These are phyloP conservation scores for Fulmarus glacialis DNA, from an alignment of 2,113 vertebrate genomes.

Conservation along the genomic window DNA sequence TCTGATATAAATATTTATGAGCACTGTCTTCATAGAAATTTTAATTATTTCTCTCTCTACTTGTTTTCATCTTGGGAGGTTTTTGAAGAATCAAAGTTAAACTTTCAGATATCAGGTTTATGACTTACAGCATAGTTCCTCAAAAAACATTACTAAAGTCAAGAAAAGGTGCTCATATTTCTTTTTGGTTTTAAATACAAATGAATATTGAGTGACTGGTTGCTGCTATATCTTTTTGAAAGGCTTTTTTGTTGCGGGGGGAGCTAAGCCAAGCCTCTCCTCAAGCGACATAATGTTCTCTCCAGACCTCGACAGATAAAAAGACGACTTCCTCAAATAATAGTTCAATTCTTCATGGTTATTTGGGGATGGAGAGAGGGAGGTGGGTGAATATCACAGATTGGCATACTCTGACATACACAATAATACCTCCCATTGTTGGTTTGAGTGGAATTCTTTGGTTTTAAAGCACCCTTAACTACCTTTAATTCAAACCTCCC, in stretches of 20 bases:
- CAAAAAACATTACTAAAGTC: background rate
- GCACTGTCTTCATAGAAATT: background rate
- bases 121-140: background rate
- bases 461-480: background rate
- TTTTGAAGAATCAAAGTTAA: background rate
- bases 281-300: background rate
- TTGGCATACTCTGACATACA: background rate
- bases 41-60: background rate
- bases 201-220: fast-evolving
- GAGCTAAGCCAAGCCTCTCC: background rate
- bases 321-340: background rate
- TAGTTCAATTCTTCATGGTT: background rate
- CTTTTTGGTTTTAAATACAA: background rate
- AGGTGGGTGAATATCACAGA: background rate
- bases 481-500: background rate
- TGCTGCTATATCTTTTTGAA: background rate
- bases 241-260: background rate
- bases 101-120: background rate
- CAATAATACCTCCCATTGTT: background rate
- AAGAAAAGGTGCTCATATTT: background rate
- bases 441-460: background rate
- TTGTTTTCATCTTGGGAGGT: background rate
- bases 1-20: background rate
- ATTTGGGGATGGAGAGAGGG: background rate
- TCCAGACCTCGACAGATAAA: background rate